Evolutionary conservation across 2,888 invertebrate genomes (phyloP).

Genomic region (Electrophaes corylata): DNA sequence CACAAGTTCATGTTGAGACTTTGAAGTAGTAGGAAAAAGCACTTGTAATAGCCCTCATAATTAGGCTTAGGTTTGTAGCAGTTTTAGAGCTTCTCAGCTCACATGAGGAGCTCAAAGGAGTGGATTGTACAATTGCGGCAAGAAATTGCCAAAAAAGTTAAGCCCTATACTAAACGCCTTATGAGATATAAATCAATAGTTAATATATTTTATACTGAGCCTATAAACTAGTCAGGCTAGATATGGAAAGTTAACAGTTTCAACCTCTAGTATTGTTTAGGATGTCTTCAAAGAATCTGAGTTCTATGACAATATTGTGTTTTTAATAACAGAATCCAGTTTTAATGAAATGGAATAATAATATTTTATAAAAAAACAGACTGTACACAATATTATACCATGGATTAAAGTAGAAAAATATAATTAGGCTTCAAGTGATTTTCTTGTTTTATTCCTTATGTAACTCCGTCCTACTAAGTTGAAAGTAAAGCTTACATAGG

Average conservation of each 20-base stretch:
- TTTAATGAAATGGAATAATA: not conserved
- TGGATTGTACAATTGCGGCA: too few species aligned
- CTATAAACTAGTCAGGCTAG: too few species aligned
- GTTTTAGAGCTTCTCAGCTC: not conserved
- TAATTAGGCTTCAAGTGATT: slow-evolving; percentile 1
- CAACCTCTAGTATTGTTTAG: not conserved
- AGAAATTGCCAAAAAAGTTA: not conserved
- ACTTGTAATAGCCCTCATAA: too few species aligned
- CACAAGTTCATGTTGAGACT: too few species aligned
- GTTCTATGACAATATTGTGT: not conserved
- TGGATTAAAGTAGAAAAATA: not conserved
- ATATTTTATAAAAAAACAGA: not conserved
- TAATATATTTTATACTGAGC: too few species aligned
- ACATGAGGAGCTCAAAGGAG: not conserved
- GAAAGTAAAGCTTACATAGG: too few species aligned
- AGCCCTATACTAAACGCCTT: too few species aligned
- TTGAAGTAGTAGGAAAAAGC: too few species aligned
- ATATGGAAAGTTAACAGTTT: too few species aligned
- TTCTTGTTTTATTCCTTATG: not conserved
- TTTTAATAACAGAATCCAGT: not conserved
- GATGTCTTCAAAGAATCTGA: not conserved
- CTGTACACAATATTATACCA: not conserved
- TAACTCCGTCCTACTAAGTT: too few species aligned
- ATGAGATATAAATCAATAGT: too few species aligned
- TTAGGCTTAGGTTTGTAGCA: not conserved